phyloP scores from a whole-genome alignment of 2,113 vertebrate species.

The Coregonus clupeaformis region DNA sequence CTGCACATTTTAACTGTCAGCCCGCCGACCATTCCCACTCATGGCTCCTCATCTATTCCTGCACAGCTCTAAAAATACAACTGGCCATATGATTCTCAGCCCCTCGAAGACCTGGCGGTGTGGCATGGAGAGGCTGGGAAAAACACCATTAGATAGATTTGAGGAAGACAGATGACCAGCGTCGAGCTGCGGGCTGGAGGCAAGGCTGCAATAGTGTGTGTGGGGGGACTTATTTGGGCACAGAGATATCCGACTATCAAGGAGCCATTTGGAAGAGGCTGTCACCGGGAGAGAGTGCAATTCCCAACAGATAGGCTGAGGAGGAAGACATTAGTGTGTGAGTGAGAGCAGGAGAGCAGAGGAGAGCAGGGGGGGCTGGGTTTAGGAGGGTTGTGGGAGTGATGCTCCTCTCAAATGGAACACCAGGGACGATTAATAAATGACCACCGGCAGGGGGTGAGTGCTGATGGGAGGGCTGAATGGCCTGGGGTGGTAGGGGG shows the following conservation, averaged over 20 bases:
- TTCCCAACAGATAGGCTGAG: constrained; percentile 37
- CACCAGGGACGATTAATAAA: constrained; percentile 44
- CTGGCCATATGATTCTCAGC: constrained; percentile 53
- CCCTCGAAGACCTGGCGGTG: constrained; percentile 35
- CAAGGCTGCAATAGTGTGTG: not conserved
- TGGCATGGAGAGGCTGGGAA: constrained; percentile 41
- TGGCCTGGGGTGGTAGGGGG: not conserved
- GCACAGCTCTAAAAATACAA: constrained; percentile 69
- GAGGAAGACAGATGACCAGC: constrained; percentile 56
- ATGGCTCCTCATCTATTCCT: constrained; percentile 43
- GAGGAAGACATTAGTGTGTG: constrained; percentile 33
- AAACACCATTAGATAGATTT: constrained; percentile 54
- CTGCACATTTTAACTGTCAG: constrained; percentile 56
- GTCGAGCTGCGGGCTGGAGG: not conserved
- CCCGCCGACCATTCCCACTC: constrained; percentile 28
- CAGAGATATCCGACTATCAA: constrained; percentile 53
- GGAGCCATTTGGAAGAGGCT: constrained; percentile 54
- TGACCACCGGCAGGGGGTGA: constrained; percentile 34
- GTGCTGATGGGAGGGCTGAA: not conserved
- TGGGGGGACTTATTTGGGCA: constrained; percentile 2
- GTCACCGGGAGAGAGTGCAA: constrained; percentile 48
- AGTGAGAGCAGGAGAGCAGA: constrained; percentile 21
- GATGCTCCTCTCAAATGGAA: constrained; percentile 29
- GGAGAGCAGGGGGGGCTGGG: not conserved
- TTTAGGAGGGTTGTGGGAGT: not conserved